Percentiles rank a stretch among this genome's conserved stretches.
Evolutionary conservation across 2,888 invertebrate genomes (phyloP).

Genomic region (Seira ritae): DNA sequence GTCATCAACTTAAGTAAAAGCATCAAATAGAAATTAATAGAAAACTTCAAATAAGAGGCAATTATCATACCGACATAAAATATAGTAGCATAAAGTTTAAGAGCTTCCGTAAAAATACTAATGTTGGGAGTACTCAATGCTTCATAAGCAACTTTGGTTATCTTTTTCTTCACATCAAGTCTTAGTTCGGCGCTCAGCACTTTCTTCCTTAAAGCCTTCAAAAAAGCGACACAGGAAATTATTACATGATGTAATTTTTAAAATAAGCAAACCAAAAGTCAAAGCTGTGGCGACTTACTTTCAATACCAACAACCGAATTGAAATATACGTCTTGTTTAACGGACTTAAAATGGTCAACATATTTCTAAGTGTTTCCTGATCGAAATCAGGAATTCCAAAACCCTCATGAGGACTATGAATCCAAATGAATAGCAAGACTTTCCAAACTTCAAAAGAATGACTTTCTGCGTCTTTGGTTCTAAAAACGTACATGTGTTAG

Average conservation of each 20-base stretch:
- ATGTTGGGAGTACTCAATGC: constrained; percentile 83
- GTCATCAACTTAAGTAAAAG: not conserved
- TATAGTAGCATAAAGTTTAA: constrained; percentile 85
- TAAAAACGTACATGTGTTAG: no score
- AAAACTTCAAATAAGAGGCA: no score
- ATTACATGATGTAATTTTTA: not conserved
- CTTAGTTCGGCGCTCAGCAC: constrained; percentile 75
- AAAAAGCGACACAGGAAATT: constrained; percentile 31
- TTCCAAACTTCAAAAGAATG: constrained; percentile 69
- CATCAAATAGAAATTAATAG: not conserved
- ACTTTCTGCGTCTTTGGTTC: constrained; percentile 68
- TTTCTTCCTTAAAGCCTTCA: constrained; percentile 65
- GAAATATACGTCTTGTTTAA: constrained; percentile 72
- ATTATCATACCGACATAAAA: constrained; percentile 82
- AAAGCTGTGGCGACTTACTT: no score
- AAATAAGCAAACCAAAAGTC: no score
- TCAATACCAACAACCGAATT: constrained; percentile 68
- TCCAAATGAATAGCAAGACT: constrained; percentile 69
- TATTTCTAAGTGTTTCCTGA: constrained; percentile 70
- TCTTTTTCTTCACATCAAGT: constrained; percentile 80
- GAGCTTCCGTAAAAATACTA: constrained; percentile 82
- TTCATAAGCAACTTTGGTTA: constrained; percentile 83
- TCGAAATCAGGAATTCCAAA: constrained; percentile 68
- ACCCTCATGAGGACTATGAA: constrained; percentile 67
- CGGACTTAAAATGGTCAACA: constrained; percentile 71